These are phyloP conservation scores for Acanthochromis polyacanthus DNA, from an alignment of 2,113 vertebrate genomes.

Conservation along the genomic window DNA sequence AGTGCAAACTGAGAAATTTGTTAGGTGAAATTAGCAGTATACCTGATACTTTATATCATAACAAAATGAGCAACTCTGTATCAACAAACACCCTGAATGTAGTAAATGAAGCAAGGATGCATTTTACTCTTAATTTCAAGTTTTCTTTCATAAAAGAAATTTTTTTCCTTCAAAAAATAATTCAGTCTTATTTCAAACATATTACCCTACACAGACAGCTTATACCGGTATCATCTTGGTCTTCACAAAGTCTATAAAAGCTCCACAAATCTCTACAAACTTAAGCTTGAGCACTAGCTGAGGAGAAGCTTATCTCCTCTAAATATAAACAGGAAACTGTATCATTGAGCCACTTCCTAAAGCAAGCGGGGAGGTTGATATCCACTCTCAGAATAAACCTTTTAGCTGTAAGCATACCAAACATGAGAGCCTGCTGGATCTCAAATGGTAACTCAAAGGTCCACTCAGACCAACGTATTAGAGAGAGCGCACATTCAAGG, in stretches of 20 bases:
- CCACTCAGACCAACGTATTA: conserved; percentile 13
- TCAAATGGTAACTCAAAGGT: conserved; percentile 25
- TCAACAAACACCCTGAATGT: no score
- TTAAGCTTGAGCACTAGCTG: background rate
- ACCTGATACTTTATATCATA: no score
- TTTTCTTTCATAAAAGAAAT: no score
- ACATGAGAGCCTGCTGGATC: conserved; percentile 35
- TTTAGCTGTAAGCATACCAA: conserved; percentile 25
- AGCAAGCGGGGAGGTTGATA: conserved; percentile 32
- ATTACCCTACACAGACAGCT: background rate
- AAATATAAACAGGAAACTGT: conserved; percentile 67
- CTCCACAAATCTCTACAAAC: conserved; percentile 19
- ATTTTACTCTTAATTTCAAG: no score
- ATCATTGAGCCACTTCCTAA: conserved; percentile 58
- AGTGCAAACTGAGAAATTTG: no score
- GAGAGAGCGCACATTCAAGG: conserved; percentile 3
- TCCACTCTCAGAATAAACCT: conserved; percentile 36
- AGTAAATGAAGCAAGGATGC: no score
- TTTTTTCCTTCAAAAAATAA: background rate
- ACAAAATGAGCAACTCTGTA: no score
- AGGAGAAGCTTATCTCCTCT: conserved; percentile 49
- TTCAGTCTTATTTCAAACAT: background rate
- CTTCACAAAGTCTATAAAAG: background rate
- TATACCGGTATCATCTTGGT: background rate
- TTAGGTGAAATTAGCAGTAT: no score